These are phyloP conservation scores for Ochlodes sylvanus DNA, from an alignment of 2,888 invertebrate species.

Conservation along the genomic window DNA sequence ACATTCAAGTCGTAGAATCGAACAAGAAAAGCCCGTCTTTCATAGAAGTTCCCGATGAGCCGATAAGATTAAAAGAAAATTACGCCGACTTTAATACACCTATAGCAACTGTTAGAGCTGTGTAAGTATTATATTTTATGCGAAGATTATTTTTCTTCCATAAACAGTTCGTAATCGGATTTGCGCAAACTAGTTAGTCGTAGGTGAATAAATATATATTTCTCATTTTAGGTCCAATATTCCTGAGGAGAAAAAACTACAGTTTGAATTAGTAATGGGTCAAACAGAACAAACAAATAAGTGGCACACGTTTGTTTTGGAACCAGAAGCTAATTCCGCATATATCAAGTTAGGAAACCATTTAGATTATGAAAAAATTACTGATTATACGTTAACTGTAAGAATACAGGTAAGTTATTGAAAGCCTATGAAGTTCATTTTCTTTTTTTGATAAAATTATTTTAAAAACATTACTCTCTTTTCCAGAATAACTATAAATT, in stretches of 20 bases:
- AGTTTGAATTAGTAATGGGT: conserved; percentile 92
- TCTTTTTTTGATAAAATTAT: conserved; percentile 4
- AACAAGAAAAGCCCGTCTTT: conserved; percentile 94
- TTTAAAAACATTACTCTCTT: conserved; percentile 10
- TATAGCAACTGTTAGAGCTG: conserved; percentile 89
- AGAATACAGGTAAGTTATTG: conserved; percentile 85
- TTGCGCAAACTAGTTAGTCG: neutral
- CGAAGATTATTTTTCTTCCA: conserved; percentile 9
- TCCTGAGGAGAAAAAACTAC: conserved; percentile 88
- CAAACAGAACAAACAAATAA: conserved; percentile 95
- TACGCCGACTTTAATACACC: conserved; percentile 88
- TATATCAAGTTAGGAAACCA: conserved; percentile 90
- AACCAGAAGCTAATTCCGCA: conserved; percentile 88
- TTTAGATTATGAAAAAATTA: conserved; percentile 93
- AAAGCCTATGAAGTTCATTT: conserved; percentile 21
- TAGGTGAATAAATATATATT: neutral
- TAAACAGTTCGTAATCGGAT: conserved; percentile 1
- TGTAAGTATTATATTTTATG: conserved; percentile 78
- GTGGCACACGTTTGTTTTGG: conserved; percentile 89
- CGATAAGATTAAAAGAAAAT: conserved; percentile 90
- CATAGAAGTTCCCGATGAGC: conserved; percentile 84
- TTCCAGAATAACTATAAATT: conserved; percentile 91
- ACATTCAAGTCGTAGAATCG: conserved; percentile 94
- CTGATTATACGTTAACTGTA: conserved; percentile 93
- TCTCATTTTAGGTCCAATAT: conserved; percentile 87